Percentiles rank a stretch among this genome's conserved stretches.
phyloP scores from a whole-genome alignment of 2,888 invertebrate genomes.

The Sphecodes monilicornis region DNA sequence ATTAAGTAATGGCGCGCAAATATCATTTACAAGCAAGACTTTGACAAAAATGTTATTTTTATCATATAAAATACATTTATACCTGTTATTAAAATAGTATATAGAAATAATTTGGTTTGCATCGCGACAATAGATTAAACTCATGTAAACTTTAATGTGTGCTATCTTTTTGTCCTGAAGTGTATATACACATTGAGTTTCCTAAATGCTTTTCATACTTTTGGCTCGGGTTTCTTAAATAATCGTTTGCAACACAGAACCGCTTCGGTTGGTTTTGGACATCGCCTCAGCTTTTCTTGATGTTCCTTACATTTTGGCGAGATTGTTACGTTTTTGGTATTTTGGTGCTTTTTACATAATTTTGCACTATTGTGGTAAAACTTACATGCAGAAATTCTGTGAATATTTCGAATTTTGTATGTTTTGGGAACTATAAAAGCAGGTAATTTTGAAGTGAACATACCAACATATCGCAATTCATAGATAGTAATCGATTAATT shows the following conservation, averaged over 20 bases:
- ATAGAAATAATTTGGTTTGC: too few relatives aligned
- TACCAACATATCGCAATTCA: constrained; percentile 41
- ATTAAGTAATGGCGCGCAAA: too few relatives aligned
- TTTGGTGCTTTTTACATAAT: not conserved
- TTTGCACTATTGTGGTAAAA: not conserved
- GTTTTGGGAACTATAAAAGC: constrained; percentile 34
- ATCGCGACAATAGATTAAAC: too few relatives aligned
- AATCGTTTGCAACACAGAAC: constrained; percentile 38
- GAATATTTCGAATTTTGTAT: not conserved
- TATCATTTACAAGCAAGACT: too few relatives aligned
- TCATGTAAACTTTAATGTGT: too few relatives aligned
- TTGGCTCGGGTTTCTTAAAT: constrained; percentile 30
- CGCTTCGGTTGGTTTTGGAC: constrained; percentile 43
- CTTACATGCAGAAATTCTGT: not conserved
- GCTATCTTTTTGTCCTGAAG: too few relatives aligned
- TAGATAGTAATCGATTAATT: constrained; percentile 7
- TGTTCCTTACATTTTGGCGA: constrained; percentile 42
- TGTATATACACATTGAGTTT: not conserved
- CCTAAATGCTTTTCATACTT: constrained; percentile 12
- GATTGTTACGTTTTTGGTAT: not conserved
- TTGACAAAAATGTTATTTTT: too few relatives aligned
- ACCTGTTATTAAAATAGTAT: too few relatives aligned
- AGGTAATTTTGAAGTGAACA: constrained; percentile 63
- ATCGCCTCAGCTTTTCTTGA: constrained; percentile 51
- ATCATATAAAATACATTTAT: too few relatives aligned